Conservation (phyloP, 30 jellyfish, hydroid and myxozoan genomes). For the Turritopsis dohrnii region DNA sequence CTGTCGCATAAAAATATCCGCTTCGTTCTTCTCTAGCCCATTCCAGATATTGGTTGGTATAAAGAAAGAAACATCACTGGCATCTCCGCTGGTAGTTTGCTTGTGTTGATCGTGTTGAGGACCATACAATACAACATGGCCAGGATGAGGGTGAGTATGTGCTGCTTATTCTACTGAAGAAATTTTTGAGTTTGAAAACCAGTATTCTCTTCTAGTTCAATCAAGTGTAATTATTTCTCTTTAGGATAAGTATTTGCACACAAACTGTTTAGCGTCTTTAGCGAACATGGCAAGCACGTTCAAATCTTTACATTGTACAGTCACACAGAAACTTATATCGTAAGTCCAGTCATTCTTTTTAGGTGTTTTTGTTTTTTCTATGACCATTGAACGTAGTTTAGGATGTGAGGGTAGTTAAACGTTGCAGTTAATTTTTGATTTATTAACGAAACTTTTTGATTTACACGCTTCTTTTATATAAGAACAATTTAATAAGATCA, state of each 20-base stretch:
- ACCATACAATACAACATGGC: slow-evolving; percentile 69
- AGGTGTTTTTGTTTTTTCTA: no score
- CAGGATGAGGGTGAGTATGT: slow-evolving; percentile 61
- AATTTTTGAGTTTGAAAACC: not conserved
- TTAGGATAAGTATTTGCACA: slow-evolving; percentile 34
- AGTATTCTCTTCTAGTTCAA: not conserved
- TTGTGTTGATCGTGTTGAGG: slow-evolving; percentile 49
- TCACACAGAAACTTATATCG: slow-evolving; percentile 27
- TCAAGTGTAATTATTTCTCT: not conserved
- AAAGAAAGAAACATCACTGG: slow-evolving; percentile 47
- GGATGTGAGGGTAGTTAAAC: no score
- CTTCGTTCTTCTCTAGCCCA: no score
- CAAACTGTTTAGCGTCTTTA: slow-evolving; percentile 41
- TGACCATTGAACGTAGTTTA: no score
- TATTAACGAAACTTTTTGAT: no score
- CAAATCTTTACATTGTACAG: slow-evolving; percentile 25
- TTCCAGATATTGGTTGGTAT: slow-evolving; percentile 54
- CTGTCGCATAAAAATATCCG: no score
- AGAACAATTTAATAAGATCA: no score
- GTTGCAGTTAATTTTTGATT: no score
- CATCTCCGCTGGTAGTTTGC: slow-evolving; percentile 57
- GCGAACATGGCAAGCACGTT: slow-evolving; percentile 44
- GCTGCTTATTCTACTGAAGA: not conserved
- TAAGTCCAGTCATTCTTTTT: not conserved
- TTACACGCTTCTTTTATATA: no score